Evolutionary conservation across 30 jellyfish, hydroid and myxozoan species (phyloP).

Genomic region (Chironex yamaguchii): DNA sequence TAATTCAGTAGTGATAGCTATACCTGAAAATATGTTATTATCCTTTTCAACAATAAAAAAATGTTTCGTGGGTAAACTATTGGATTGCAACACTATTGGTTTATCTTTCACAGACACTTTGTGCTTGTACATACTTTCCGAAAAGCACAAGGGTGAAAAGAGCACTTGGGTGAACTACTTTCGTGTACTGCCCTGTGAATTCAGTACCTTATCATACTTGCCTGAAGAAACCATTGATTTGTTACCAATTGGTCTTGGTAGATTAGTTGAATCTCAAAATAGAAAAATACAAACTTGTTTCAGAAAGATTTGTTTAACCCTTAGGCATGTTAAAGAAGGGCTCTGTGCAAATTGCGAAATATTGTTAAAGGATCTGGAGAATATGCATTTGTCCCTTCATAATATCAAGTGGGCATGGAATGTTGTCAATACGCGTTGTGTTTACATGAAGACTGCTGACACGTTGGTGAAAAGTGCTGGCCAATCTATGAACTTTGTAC

Average conservation of each 20-base stretch:
- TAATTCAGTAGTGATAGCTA: slow-evolving; percentile 14
- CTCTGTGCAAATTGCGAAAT: background rate
- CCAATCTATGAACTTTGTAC: slow-evolving; percentile 30
- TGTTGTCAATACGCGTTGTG: slow-evolving; percentile 75
- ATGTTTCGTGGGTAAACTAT: background rate
- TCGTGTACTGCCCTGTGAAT: slow-evolving; percentile 22
- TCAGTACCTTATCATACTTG: slow-evolving; percentile 52
- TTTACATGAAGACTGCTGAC: slow-evolving; percentile 16
- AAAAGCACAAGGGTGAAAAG: slow-evolving; percentile 25
- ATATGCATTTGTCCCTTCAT: background rate
- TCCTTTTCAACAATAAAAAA: slow-evolving; percentile 34
- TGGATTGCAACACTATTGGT: background rate
- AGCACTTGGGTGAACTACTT: slow-evolving; percentile 17
- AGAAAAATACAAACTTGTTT: background rate
- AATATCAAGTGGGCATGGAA: slow-evolving; percentile 82
- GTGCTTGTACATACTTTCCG: slow-evolving; percentile 23
- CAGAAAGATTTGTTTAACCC: background rate
- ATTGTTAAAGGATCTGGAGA: background rate
- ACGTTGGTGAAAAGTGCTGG: background rate
- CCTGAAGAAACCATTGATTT: background rate
- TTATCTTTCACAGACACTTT: slow-evolving; percentile 8
- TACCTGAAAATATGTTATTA: slow-evolving; percentile 26
- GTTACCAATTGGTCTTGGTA: slow-evolving; percentile 17
- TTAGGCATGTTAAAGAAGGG: background rate
- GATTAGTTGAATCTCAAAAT: background rate